phyloP scores from a whole-genome alignment of 2,113 vertebrate genomes.

The Puffinus mauretanicus region DNA sequence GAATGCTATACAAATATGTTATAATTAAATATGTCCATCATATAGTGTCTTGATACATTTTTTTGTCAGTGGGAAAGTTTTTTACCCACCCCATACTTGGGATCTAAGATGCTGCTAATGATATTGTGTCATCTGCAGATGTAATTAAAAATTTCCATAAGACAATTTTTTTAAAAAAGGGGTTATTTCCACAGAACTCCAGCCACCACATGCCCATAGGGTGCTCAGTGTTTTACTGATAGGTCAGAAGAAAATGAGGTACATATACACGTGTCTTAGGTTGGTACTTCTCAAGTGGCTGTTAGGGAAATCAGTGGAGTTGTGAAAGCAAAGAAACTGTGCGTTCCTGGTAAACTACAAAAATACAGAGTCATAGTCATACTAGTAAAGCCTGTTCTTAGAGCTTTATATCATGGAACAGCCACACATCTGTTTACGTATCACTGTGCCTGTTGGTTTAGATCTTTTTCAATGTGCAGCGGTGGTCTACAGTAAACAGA shows the following conservation, averaged over 20 bases:
- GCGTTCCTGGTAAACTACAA: not conserved
- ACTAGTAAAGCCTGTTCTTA: not conserved
- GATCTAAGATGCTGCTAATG: not conserved
- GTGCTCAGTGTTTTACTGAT: not conserved
- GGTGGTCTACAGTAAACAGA: not conserved
- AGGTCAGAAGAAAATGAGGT: not conserved
- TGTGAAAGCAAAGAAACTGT: not conserved
- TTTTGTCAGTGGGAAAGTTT: not conserved
- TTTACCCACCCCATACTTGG: not conserved
- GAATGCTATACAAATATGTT: not conserved
- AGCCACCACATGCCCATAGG: not conserved
- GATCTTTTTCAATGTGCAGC: not conserved
- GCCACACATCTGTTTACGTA: accelerated
- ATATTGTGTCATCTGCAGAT: not conserved
- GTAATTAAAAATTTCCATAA: not conserved
- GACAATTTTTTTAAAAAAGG: not conserved
- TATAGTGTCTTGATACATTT: not conserved
- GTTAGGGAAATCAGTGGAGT: not conserved
- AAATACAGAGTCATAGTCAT: not conserved
- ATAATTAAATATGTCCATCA: not conserved
- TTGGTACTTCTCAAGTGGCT: not conserved
- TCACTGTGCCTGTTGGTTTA: not conserved
- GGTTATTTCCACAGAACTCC: not conserved
- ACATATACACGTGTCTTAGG: not conserved
- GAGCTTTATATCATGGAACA: not conserved